Conservation (phyloP, 2,797 vertebrate genomes). For the Tachyglossus aculeatus region DNA sequence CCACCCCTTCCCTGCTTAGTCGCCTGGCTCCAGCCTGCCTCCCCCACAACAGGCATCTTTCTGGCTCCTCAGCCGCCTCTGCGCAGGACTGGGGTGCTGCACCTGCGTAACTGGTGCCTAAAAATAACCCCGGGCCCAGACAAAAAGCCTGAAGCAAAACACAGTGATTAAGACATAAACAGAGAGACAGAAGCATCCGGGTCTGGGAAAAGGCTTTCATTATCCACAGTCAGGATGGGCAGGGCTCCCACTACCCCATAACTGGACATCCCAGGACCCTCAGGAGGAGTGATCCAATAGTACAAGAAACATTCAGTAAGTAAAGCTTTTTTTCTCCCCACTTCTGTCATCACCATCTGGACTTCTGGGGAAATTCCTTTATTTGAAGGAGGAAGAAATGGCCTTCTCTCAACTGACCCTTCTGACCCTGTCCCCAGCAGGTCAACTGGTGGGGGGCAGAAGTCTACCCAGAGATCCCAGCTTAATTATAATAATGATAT, state of each 20-base stretch:
- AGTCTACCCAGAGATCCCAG: too few species aligned
- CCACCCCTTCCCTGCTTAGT: accelerated
- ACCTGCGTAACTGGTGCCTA: neutral
- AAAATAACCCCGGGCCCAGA: neutral
- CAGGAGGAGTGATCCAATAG: neutral
- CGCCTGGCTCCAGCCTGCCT: neutral
- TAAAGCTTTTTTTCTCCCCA: neutral
- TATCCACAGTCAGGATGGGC: neutral
- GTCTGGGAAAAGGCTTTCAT: neutral
- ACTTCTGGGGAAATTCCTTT: neutral
- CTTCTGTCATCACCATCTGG: neutral
- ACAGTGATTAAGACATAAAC: neutral
- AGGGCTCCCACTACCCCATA: neutral
- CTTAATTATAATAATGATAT: too few species aligned
- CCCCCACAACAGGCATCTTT: accelerated
- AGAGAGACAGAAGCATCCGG: neutral
- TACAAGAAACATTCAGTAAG: neutral
- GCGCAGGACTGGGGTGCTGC: too few species aligned
- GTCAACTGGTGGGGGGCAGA: neutral
- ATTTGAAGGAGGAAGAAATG: neutral
- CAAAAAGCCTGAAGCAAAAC: neutral
- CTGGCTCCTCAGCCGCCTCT: neutral
- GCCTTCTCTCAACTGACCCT: neutral
- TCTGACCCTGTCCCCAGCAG: neutral
- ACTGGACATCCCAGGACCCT: neutral